Conservation (phyloP, 2,797 vertebrate genomes). For the Galagoides demidoff region DNA sequence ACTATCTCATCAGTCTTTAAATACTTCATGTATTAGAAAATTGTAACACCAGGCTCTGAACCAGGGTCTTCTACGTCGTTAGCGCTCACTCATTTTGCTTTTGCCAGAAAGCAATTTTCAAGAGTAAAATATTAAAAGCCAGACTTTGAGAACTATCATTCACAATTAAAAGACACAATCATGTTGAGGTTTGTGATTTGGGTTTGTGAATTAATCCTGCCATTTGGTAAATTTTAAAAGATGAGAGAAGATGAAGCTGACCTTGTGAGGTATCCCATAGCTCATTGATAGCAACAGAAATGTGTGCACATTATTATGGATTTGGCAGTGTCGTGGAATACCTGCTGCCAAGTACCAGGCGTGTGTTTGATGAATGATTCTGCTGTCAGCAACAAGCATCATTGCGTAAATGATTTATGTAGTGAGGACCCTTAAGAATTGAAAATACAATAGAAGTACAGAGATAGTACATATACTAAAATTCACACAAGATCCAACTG, state of each 20-base stretch:
- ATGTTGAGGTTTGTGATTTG: background rate
- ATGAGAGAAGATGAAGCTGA: background rate
- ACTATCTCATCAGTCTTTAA: slow-evolving; percentile 88
- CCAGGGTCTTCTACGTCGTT: slow-evolving; percentile 76
- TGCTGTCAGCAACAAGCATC: background rate
- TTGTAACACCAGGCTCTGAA: slow-evolving; percentile 81
- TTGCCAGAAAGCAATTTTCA: slow-evolving; percentile 73
- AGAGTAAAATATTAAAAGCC: slow-evolving; percentile 76
- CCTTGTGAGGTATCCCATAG: background rate
- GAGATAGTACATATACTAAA: background rate
- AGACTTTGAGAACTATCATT: slow-evolving; percentile 75
- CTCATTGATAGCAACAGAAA: background rate
- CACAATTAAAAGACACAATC: slow-evolving; percentile 1
- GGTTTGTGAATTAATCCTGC: slow-evolving; percentile 23
- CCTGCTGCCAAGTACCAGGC: background rate
- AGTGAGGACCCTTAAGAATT: background rate
- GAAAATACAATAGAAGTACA: background rate
- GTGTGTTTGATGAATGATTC: background rate
- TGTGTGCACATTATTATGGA: background rate
- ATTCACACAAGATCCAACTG: background rate
- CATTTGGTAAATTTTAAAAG: background rate
- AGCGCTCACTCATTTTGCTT: slow-evolving; percentile 80
- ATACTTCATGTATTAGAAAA: slow-evolving; percentile 85
- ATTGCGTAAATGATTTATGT: background rate
- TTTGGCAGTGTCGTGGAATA: background rate